Evolutionary conservation across 2,113 vertebrate species (phyloP).

Genomic region (Numenius arquata): DNA sequence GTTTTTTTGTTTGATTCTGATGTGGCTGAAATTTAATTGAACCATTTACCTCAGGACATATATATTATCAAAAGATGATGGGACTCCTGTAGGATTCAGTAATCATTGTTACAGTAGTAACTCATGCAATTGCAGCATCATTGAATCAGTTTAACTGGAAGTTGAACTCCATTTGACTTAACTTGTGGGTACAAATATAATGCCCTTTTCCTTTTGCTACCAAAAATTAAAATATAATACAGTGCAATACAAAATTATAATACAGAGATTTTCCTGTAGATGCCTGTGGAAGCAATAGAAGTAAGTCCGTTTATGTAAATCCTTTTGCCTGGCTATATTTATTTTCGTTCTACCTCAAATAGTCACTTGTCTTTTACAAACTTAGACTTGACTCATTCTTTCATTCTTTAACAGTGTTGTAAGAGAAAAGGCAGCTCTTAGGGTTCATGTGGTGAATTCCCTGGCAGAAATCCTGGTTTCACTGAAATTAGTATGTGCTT

Average conservation of each 20-base stretch:
- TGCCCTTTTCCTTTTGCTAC: background rate
- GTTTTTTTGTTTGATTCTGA: background rate
- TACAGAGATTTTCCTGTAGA: background rate
- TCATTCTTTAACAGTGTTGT: background rate
- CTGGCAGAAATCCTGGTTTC: background rate
- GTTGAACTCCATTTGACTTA: background rate
- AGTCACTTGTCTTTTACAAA: background rate
- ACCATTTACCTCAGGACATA: background rate
- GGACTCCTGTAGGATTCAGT: background rate
- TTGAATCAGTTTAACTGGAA: background rate
- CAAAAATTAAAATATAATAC: background rate
- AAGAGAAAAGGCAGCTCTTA: background rate
- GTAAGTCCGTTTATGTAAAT: background rate
- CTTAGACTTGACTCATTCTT: background rate
- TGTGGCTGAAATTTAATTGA: background rate
- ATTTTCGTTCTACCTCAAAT: background rate
- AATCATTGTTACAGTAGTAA: background rate
- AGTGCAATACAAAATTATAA: background rate
- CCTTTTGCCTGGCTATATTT: background rate
- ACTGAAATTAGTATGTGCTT: background rate
- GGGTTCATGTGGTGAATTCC: background rate
- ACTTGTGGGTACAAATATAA: background rate
- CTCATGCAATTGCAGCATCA: background rate
- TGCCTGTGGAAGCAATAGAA: background rate
- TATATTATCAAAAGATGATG: background rate